Evolutionary conservation across 2,888 invertebrate genomes (phyloP), one percentile per base, ranked within the genome.

Genomic region (Incurvaria masculella): DNA sequence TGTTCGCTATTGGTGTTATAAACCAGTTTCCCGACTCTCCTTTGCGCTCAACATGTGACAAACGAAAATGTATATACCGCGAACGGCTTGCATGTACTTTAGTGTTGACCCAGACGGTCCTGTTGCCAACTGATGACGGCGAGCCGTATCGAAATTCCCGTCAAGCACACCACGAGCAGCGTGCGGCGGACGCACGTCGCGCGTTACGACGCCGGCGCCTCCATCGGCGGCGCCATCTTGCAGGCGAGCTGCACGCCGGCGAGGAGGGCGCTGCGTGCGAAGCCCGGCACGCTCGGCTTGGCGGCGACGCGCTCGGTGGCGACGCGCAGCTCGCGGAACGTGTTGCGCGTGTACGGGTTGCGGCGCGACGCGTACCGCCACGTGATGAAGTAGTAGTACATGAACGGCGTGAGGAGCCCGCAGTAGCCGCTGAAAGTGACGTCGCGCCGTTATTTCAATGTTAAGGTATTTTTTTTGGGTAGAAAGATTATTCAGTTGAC

Each of bases 381-480:
- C 51, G 88, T 85, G 61, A 99, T 79, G 78, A 99, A 99, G 68
- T 97, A 93, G 75, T 97, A 98, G 81, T 98, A 99, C 61, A 97
- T 86, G 73, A 99, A 91, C 42, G 97, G 97, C 14, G 96, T 91
- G 62, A 98, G 79, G 50, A 98, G 76, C 21, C 91, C 92, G 62
- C 91, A 91, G 71, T 88, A 86, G 21, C 97, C 97, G 71, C 97
- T 97, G 79, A 44, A 81, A 78, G n/a, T n/a, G n/a, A n/a, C n/a
- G n/a, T n/a, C n/a, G n/a, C n/a, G n/a, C n/a, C n/a, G n/a, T n/a
- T n/a, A n/a, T n/a, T n/a, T n/a, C n/a, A n/a, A n/a, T n/a, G n/a
- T n/a, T n/a, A n/a, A n/a, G n/a, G n/a, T n/a, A n/a, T n/a, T n/a
- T n/a, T n/a, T n/a, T n/a, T n/a, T n/a, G n/a, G n/a, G n/a, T n/a